Evolutionary conservation across 2,113 vertebrate species (phyloP), one percentile per base, ranked within the genome.

Genomic region (Heterotis niloticus): DNA sequence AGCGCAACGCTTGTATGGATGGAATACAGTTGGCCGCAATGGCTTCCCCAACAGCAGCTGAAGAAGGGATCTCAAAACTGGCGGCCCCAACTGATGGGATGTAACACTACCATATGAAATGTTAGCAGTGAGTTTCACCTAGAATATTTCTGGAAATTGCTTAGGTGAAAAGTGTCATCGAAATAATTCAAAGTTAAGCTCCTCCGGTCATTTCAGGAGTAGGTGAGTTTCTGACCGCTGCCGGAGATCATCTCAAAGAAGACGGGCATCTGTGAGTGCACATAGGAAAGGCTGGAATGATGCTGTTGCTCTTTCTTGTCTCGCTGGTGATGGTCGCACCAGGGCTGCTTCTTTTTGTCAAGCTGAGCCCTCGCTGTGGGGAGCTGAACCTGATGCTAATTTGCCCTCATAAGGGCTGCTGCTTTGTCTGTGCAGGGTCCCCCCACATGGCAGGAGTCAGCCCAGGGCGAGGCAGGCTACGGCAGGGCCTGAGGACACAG

Each of bases 351-450:
- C 82, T 85, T 87, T 88, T 89, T 88, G 88, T 87, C 81, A 84
- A 77, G 82, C 81, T 80, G 84, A 87, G 80, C 83, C 80, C 5
- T 65, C 34, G 67, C 84, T 85, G 3, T 82, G 86, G 80, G 85
- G 86, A 86, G 74, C 78, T 80, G 79, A 80, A 84, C 85, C 80
- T 68, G 78, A 82, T 84, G 88, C 86, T 91, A 90, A 92, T 89
- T 90, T 88, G 88, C 88, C 89, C 89, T 92, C 85, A 89, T 89
- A 90, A 88, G 88, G 88, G 86, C 86, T 74, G 88, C 86, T 87
- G 87, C 90, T 92, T 90, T 92, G 91, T 91, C 90, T 91, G 89
- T 90, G 90, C 81, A 66, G 82, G 87, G 83, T 87, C 84, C 82
- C 16, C 86, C 87, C 86, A 88, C 89, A 88, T 89, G 83, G 82